A percentile compares a stretch with the other conserved stretches of the same genome.
These are phyloP conservation scores for Hirtodrosophila alboralis DNA, from an alignment of 2,888 invertebrate species.

Conservation along the genomic window DNA sequence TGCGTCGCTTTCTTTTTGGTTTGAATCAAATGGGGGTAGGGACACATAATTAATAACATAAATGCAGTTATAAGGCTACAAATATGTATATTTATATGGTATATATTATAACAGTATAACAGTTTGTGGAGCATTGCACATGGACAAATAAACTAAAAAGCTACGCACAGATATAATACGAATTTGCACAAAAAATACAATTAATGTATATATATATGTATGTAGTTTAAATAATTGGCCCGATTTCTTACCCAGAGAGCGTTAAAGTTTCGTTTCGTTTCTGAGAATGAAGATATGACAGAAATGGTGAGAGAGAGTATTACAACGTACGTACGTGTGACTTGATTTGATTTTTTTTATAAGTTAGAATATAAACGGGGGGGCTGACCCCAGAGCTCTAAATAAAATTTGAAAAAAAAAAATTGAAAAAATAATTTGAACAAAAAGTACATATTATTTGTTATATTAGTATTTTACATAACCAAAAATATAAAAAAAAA, in stretches of 20 bases:
- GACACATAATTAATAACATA: conserved; percentile 26
- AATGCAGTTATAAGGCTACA: conserved; percentile 52
- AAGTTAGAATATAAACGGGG: conserved; percentile 38
- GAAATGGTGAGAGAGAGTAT: conserved; percentile 34
- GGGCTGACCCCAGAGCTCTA: conserved; percentile 44
- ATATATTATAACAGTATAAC: conserved; percentile 51
- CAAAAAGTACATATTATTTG: conserved; percentile 26
- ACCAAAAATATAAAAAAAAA: too few species aligned
- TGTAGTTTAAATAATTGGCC: conserved; percentile 34
- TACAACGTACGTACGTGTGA: conserved; percentile 45
- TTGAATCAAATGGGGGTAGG: background rate
- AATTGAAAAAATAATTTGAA: conserved; percentile 24
- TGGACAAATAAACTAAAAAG: conserved; percentile 60
- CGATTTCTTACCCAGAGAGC: conserved; percentile 64
- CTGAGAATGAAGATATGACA: conserved; percentile 49
- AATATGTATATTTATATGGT: conserved; percentile 33
- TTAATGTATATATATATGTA: conserved; percentile 26
- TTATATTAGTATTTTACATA: conserved; percentile 41
- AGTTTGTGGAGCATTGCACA: conserved; percentile 62
- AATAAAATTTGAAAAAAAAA: conserved; percentile 51
- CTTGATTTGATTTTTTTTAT: conserved; percentile 20
- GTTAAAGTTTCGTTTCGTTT: conserved; percentile 38
- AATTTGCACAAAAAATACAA: conserved; percentile 38
- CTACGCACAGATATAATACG: conserved; percentile 64
- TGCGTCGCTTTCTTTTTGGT: conserved; percentile 11